Conservation (phyloP, 2,113 vertebrate genomes). For the Heterotis niloticus region DNA sequence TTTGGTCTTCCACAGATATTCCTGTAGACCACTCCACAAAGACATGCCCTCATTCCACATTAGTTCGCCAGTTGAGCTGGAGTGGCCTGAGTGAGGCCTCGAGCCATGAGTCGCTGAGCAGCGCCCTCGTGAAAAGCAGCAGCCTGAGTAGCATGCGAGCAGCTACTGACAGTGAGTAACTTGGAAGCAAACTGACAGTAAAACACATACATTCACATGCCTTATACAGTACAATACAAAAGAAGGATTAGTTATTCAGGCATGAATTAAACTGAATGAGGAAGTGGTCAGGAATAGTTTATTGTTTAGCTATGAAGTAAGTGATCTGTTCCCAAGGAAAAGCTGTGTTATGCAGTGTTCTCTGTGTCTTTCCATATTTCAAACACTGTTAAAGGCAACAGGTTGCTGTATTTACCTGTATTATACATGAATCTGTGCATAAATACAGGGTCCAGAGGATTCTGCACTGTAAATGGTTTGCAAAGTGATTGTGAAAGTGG, state of each 20-base stretch:
- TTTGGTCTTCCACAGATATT: constrained; percentile 21
- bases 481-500: no score
- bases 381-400: no score
- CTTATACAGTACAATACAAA: no score
- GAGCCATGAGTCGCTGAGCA: constrained; percentile 58
- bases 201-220: not conserved
- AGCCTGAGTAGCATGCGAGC: constrained; percentile 74
- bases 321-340: no score
- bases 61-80: constrained; percentile 85
- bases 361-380: no score
- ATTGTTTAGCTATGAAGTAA: not conserved
- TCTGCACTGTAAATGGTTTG: no score
- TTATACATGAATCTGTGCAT: not conserved
- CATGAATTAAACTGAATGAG: not conserved
- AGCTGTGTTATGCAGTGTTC: not conserved
- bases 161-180: constrained; percentile 59
- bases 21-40: constrained; percentile 20
- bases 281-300: not conserved
- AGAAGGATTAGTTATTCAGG: not conserved
- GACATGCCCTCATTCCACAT: constrained; percentile 53
- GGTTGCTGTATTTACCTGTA: not conserved
- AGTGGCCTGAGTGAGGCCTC: constrained; percentile 75
- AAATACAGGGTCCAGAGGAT: no score
- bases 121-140: constrained; percentile 76
- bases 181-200: no score